A percentile compares a stretch with the other conserved stretches of the same genome.
These are phyloP conservation scores for Lacanobia oleracea DNA, from an alignment of 2,888 invertebrate genomes.

Conservation along the genomic window DNA sequence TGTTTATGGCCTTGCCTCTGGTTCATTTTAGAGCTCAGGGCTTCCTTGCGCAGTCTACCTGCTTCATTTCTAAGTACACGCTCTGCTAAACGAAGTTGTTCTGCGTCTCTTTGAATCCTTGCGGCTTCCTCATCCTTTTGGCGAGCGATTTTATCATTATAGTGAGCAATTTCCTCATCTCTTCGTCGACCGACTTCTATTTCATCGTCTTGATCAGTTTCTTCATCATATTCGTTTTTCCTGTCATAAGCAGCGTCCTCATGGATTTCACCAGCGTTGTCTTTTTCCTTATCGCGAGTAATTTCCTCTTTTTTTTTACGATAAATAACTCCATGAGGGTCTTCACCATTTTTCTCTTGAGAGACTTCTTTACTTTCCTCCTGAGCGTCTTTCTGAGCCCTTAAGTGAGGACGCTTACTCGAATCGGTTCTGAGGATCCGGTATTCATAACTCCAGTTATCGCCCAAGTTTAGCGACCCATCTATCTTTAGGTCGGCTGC, in stretches of 20 bases:
- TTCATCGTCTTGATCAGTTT: not conserved
- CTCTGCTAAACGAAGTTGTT: not conserved
- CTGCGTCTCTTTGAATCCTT: not conserved
- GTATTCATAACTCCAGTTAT: slow-evolving; percentile 72
- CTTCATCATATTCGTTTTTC: not conserved
- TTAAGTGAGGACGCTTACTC: not conserved
- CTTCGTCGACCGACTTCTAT: not conserved
- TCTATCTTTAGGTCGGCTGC: slow-evolving; percentile 68
- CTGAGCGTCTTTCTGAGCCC: not conserved
- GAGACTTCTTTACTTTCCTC: too few relatives aligned
- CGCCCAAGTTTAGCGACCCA: slow-evolving; percentile 71
- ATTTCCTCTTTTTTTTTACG: not conserved
- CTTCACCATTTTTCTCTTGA: not conserved
- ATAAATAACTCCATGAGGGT: too few relatives aligned
- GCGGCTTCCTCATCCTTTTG: not conserved
- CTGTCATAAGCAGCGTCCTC: too few relatives aligned
- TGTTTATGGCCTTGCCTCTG: not conserved
- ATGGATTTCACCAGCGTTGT: too few relatives aligned
- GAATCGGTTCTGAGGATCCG: slow-evolving; percentile 15
- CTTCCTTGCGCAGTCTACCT: not conserved
- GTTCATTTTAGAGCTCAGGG: not conserved
- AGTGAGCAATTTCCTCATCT: not conserved
- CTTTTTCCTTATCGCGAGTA: not conserved
- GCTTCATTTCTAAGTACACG: not conserved
- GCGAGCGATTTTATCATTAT: not conserved